These are phyloP conservation scores for Nothocercus nigrocapillus DNA, from an alignment of 2,113 vertebrate genomes.

Conservation along the genomic window DNA sequence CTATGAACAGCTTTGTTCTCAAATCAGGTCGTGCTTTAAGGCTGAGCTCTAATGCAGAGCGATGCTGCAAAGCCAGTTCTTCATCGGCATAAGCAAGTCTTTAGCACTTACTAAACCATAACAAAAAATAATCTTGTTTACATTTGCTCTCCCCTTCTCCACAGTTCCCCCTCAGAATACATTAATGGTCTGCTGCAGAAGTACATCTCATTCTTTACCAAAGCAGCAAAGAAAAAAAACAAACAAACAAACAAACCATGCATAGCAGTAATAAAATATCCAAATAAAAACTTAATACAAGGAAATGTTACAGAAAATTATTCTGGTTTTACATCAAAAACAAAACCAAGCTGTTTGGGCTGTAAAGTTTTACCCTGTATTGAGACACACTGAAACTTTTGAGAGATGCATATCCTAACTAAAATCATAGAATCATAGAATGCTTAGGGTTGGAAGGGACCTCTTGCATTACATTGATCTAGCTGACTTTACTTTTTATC, in stretches of 20 bases:
- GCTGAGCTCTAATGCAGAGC: background rate
- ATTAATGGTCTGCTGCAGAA: background rate
- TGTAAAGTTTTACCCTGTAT: background rate
- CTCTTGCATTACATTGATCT: background rate
- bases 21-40: background rate
- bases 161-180: background rate
- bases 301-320: background rate
- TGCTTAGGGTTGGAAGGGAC: too few relatives aligned
- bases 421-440: too few relatives aligned
- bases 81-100: background rate
- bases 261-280: background rate
- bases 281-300: background rate
- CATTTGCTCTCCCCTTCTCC: background rate
- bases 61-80: background rate
- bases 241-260: background rate
- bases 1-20: background rate
- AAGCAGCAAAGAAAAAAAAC: background rate
- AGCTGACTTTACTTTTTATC: background rate
- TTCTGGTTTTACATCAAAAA: slow-evolving; percentile 13
- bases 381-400: slow-evolving; percentile 10
- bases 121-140: background rate
- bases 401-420: background rate
- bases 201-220: background rate
- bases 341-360: background rate
- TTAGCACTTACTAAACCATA: background rate